Conservation (phyloP, 2,888 invertebrate genomes). For the Nomada ferruginata region DNA sequence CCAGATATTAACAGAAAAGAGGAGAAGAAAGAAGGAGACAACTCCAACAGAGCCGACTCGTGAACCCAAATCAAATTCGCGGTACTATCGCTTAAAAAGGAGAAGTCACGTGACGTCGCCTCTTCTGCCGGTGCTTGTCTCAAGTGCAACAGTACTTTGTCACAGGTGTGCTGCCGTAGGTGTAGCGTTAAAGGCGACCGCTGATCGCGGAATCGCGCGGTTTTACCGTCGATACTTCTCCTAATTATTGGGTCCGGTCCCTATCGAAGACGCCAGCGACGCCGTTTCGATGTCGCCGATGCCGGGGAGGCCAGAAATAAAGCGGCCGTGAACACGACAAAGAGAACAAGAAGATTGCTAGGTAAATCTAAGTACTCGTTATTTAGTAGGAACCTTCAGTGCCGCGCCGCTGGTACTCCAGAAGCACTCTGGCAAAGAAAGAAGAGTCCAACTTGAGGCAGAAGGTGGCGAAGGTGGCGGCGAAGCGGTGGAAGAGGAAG, state of each 20-base stretch:
- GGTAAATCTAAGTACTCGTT: constrained; percentile 76
- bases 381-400: constrained; percentile 72
- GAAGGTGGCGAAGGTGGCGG: constrained; percentile 45
- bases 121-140: background rate
- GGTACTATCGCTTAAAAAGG: constrained; percentile 11
- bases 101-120: background rate
- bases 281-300: constrained; percentile 21
- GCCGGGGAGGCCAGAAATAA: constrained; percentile 36
- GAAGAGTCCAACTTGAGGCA: constrained; percentile 32
- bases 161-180: constrained; percentile 21
- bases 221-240: constrained; percentile 60
- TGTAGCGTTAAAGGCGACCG: constrained; percentile 37
- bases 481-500: constrained; percentile 27
- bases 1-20: background rate
- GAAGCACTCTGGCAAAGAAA: constrained; percentile 36
- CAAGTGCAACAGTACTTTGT: constrained; percentile 11
- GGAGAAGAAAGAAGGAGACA: background rate
- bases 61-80: constrained; percentile 35
- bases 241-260: constrained; percentile 68
- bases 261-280: constrained; percentile 40
- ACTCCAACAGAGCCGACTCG: background rate
- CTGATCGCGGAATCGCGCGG: constrained; percentile 44
- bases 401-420: constrained; percentile 37
- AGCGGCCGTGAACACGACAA: constrained; percentile 46
- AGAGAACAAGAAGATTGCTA: constrained; percentile 56